Conservation (phyloP, 1,140 invertebrate species). For the Agrypnia vestita region DNA sequence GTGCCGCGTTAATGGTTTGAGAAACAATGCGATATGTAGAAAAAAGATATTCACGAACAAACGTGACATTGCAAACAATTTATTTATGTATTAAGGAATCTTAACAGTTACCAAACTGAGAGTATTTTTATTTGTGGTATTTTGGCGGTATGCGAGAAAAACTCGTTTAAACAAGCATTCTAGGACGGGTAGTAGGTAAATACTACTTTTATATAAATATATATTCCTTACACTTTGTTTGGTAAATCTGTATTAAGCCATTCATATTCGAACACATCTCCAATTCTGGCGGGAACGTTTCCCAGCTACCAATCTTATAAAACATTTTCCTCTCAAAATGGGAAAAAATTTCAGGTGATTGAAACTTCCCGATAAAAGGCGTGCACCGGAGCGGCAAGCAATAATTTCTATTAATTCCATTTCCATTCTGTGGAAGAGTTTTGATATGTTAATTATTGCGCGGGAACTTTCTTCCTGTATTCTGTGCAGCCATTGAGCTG, state of each 20-base stretch:
- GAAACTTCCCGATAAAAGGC: conserved; percentile 31
- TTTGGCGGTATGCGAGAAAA: too few relatives aligned
- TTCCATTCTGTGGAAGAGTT: conserved; percentile 27
- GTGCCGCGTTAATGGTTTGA: too few relatives aligned
- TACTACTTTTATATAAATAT: not conserved
- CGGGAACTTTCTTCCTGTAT: conserved; percentile 57
- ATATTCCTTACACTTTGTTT: not conserved
- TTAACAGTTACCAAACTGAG: too few relatives aligned
- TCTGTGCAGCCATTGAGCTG: conserved; percentile 45
- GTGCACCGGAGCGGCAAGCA: conserved; percentile 28
- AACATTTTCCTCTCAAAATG: conserved; percentile 30
- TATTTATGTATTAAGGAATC: too few relatives aligned
- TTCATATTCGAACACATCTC: not conserved
- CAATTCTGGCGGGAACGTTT: not conserved
- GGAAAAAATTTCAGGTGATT: conserved; percentile 40
- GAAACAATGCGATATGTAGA: too few relatives aligned
- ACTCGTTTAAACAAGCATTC: too few relatives aligned
- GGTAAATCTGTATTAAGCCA: not conserved
- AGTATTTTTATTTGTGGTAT: too few relatives aligned
- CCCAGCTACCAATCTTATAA: conserved; percentile 10
- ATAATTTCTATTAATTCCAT: conserved; percentile 49
- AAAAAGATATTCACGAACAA: too few relatives aligned
- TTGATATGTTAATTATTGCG: conserved; percentile 58
- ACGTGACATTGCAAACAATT: too few relatives aligned
- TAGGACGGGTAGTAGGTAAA: not conserved